Percentiles rank a stretch among this genome's conserved stretches.
Evolutionary conservation across 2,888 invertebrate species (phyloP).

Genomic region (Sepioteuthis lessoniana): DNA sequence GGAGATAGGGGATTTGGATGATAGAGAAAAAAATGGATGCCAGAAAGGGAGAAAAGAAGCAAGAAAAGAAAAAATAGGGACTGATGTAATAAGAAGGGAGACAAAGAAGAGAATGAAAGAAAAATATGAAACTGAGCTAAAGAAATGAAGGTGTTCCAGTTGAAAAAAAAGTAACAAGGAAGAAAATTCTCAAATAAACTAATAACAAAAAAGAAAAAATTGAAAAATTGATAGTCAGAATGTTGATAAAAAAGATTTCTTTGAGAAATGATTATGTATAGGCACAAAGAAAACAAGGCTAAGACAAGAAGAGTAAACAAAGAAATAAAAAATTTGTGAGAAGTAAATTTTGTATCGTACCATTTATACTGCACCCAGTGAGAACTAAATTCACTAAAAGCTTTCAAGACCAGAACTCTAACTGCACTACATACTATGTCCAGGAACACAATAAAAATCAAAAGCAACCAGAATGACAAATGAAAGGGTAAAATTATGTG

Average conservation of each 20-base stretch:
- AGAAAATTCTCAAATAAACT: neutral
- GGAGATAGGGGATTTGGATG: neutral
- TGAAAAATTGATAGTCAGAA: neutral
- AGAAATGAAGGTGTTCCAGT: neutral
- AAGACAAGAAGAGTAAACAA: neutral
- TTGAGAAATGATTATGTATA: neutral
- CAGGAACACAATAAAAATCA: neutral
- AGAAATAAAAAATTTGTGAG: neutral
- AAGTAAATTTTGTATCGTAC: neutral
- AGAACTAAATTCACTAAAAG: neutral
- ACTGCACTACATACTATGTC: neutral
- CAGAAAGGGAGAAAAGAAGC: neutral
- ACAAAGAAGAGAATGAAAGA: neutral
- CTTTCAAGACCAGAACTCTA: neutral
- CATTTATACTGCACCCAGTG: neutral
- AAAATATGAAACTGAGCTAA: no score
- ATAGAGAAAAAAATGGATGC: neutral
- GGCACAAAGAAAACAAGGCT: neutral
- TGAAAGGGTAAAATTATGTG: neutral
- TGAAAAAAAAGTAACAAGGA: neutral
- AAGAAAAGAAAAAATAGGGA: neutral
- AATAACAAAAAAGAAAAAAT: neutral
- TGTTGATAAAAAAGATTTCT: neutral
- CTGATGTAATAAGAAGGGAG: neutral
- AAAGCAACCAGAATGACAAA: neutral